phyloP scores from a whole-genome alignment of 2,113 vertebrate genomes.

The Peromyscus californicus region DNA sequence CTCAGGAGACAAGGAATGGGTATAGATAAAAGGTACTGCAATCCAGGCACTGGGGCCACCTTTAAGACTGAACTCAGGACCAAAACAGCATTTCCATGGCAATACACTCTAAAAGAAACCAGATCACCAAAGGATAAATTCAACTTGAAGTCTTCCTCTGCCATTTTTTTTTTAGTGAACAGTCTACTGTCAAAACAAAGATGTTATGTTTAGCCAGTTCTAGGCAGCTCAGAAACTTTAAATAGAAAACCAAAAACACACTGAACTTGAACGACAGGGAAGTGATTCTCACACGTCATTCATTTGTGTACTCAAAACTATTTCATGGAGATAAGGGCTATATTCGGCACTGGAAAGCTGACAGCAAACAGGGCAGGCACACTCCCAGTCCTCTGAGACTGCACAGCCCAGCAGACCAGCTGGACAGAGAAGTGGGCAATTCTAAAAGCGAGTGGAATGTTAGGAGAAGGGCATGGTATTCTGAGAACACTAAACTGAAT shows the following conservation, averaged over 20 bases:
- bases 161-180: slow-evolving; percentile 59
- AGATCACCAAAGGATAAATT: slow-evolving; percentile 48
- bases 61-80: neutral
- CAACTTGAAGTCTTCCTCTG: slow-evolving; percentile 65
- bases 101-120: slow-evolving; percentile 12
- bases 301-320: neutral
- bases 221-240: slow-evolving; percentile 71
- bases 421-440: neutral
- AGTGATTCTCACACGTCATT: slow-evolving; percentile 31
- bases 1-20: neutral
- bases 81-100: neutral
- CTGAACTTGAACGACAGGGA: slow-evolving; percentile 38
- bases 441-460: neutral
- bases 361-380: neutral
- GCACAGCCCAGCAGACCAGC: neutral
- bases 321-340: neutral
- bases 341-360: neutral
- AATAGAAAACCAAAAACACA: slow-evolving; percentile 61
- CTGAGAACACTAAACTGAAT: neutral
- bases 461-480: neutral
- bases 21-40: neutral
- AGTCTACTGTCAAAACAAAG: slow-evolving; percentile 76
- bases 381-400: neutral
- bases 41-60: neutral
- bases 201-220: slow-evolving; percentile 64